Base-by-base conservation (phyloP, 2,888 invertebrate genomes). In the Tineola bisselliella region DNA sequence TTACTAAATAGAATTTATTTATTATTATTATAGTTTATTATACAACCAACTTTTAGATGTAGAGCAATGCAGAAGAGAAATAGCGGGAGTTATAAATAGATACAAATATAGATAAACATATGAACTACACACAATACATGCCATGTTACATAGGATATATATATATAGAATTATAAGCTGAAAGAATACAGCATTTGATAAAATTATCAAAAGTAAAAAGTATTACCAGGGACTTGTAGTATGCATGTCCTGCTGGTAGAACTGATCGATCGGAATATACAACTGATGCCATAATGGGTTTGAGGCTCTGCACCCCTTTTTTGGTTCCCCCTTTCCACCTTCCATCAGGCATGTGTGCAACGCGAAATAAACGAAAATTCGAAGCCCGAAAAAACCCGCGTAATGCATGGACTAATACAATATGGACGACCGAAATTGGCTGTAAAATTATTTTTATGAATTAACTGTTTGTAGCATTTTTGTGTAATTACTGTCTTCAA, bases 361-460 rank as follows among this genome's bases (percentile, higher is more conserved):
- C 61, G 63, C 79, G 78, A 80, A 81, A 84, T 84, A 82, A 82
- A 84, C 79, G 80, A 81, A 79, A 77, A 83, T 80, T 79, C 70
- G 71, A 70, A 67, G 69, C 68, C n/a, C 68, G 72, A 78, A 83
- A 82, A 83, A 84, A 83, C 81, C 74, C 72, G 69, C 77, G 79
- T 81, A 81, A 81, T 81, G 81, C 78, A 77, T 82, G 83, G 82
- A 84, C 79, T 73, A 68, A 64, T 71, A 63, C 68, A 70, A 69
- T 70, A 0, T 0, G 63, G 8, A 0, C 5, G 60, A 0, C 0
- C 62, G 17, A 66, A 8, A 68, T 67, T 77, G 81, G 77, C 48
- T 48, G 48, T 48, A 5, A 38, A 38, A 38, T 12, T 38, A 38
- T 25, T 25, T 25, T 25, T 6, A 4, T 25, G 2, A 25, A 62